Evolutionary conservation across 2,888 invertebrate species (phyloP).

Genomic region (Polydrusus cervinus): DNA sequence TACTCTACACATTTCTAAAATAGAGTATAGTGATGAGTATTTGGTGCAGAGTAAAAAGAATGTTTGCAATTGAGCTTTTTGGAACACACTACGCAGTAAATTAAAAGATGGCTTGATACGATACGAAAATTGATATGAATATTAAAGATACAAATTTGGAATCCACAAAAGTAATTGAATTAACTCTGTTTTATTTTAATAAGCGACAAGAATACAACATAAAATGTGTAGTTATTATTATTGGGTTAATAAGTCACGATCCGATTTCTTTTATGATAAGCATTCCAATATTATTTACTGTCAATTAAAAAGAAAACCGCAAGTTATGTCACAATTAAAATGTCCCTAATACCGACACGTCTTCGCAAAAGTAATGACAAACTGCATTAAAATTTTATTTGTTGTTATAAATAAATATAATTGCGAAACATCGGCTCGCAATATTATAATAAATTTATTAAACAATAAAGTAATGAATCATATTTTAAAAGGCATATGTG

Average conservation of each 20-base stretch:
- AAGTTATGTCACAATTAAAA: conserved; percentile 40
- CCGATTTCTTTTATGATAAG: conserved; percentile 4
- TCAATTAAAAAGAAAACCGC: conserved; percentile 25
- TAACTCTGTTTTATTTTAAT: too few relatives aligned
- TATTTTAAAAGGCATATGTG: conserved; percentile 60
- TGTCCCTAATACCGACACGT: conserved; percentile 63
- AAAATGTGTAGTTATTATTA: not conserved
- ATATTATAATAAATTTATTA: conserved; percentile 59
- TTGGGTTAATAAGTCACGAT: conserved; percentile 16
- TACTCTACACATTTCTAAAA: too few relatives aligned
- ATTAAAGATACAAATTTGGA: too few relatives aligned
- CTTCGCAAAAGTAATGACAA: conserved; percentile 57
- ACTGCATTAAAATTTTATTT: conserved; percentile 62
- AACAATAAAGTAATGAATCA: conserved; percentile 64
- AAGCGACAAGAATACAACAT: not conserved
- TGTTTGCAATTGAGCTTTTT: too few relatives aligned
- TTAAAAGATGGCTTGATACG: too few relatives aligned
- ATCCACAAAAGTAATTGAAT: too few relatives aligned
- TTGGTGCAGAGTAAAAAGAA: too few relatives aligned
- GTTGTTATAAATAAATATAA: conserved; percentile 57
- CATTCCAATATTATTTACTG: conserved; percentile 15
- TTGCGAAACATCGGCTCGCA: conserved; percentile 55
- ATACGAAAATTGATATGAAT: too few relatives aligned
- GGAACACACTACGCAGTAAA: too few relatives aligned
- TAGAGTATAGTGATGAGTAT: too few relatives aligned